Evolutionary conservation across 2,888 invertebrate genomes (phyloP).

Genomic region (Agrochola litura): DNA sequence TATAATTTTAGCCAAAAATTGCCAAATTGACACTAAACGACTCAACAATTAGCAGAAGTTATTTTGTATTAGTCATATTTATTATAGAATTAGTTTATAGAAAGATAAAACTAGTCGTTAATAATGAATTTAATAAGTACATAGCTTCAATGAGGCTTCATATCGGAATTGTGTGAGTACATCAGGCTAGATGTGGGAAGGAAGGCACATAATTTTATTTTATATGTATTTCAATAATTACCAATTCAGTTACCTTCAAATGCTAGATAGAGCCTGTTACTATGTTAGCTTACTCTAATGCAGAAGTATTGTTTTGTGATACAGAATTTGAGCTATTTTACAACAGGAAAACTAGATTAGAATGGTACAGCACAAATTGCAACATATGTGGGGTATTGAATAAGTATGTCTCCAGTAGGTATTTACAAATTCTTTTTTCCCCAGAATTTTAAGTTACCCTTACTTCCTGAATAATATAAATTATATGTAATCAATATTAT

Average conservation of each 20-base stretch:
- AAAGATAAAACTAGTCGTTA: conserved; percentile 78
- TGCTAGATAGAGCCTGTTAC: conserved; percentile 25
- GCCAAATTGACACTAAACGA: conserved; percentile 83
- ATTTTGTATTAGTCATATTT: conserved; percentile 77
- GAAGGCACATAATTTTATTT: conserved; percentile 7
- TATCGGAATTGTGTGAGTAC: conserved; percentile 67
- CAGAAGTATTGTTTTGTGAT: conserved; percentile 39
- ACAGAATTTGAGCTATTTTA: conserved; percentile 50
- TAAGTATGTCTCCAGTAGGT: conserved; percentile 1
- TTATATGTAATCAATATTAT: conserved; percentile 53
- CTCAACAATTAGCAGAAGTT: conserved; percentile 78
- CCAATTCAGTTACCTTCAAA: conserved; percentile 31
- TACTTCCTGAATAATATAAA: conserved; percentile 41
- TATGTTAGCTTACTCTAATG: conserved; percentile 32
- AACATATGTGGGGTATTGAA: conserved; percentile 33
- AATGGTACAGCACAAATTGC: conserved; percentile 48
- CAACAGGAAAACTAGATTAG: conserved; percentile 22
- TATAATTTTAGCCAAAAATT: conserved; percentile 88
- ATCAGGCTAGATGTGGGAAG: conserved; percentile 30
- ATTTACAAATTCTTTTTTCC: conserved; percentile 17
- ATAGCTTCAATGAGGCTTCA: conserved; percentile 79
- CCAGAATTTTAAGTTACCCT: conserved; percentile 37
- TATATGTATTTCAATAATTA: conserved; percentile 24
- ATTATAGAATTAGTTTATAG: conserved; percentile 76
- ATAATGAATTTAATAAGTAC: conserved; percentile 68